phyloP scores from a whole-genome alignment of 2,113 vertebrate genomes.

The Psephotus haematonotus region DNA sequence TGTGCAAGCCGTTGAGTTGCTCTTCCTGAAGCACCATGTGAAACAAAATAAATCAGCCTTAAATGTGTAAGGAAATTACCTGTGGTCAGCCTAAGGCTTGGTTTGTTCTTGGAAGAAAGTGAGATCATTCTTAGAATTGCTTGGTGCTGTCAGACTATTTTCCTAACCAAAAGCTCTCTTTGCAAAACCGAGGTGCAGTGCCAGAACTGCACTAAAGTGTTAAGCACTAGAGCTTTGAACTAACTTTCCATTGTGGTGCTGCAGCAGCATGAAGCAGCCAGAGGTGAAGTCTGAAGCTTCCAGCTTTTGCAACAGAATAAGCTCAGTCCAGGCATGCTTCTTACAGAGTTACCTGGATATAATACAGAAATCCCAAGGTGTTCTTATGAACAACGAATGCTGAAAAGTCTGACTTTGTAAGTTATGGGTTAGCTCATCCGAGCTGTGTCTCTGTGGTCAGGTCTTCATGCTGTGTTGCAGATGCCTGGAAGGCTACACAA shows the following conservation, averaged over 20 bases:
- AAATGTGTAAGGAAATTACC: background rate
- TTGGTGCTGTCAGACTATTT: background rate
- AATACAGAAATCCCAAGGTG: background rate
- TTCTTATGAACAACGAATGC: background rate
- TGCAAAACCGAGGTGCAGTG: background rate
- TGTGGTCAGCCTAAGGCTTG: background rate
- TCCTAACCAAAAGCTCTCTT: background rate
- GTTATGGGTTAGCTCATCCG: background rate
- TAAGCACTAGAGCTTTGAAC: background rate
- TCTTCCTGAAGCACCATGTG: background rate
- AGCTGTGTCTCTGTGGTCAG: background rate
- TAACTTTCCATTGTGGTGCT: background rate
- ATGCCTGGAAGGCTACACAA: conserved; percentile 88
- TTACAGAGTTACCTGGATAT: background rate
- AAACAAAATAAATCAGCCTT: background rate
- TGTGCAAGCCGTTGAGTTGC: background rate
- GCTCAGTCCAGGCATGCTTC: background rate
- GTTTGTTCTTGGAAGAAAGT: background rate
- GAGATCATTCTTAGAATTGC: background rate
- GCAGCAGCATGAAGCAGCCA: background rate
- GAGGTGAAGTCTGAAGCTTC: background rate
- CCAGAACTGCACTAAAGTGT: background rate
- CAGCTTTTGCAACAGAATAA: background rate
- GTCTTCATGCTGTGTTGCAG: conserved; percentile 72
- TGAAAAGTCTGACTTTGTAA: background rate